These are phyloP conservation scores for Scotopteryx bipunctaria DNA, from an alignment of 2,888 invertebrate species.

Conservation along the genomic window DNA sequence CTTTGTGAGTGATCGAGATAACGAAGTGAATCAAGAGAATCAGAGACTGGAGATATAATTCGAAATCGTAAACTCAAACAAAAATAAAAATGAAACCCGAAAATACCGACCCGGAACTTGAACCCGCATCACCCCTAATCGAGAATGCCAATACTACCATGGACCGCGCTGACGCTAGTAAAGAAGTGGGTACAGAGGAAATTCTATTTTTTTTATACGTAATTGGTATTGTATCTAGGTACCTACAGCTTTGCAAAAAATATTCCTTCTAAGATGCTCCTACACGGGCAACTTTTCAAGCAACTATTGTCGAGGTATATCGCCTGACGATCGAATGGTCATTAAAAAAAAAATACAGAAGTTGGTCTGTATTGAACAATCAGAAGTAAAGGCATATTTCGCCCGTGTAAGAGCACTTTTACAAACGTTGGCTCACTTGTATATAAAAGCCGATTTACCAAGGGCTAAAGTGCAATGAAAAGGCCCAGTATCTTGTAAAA, in stretches of 20 bases:
- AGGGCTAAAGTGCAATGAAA: conserved; percentile 1
- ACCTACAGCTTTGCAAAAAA: not conserved
- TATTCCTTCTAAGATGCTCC: not conserved
- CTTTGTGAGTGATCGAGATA: too few relatives aligned
- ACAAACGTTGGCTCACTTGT: not conserved
- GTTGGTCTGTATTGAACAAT: too few relatives aligned
- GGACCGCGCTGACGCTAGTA: not conserved
- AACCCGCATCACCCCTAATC: not conserved
- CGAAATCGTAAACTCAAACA: too few relatives aligned
- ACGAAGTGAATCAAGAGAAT: too few relatives aligned
- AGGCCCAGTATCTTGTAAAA: not conserved
- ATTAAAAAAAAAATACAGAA: too few relatives aligned
- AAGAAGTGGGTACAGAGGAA: not conserved
- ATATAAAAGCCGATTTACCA: conserved; percentile 2
- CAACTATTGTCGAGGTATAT: not conserved
- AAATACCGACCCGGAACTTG: not conserved
- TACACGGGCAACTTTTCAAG: not conserved
- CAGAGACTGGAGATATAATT: too few relatives aligned
- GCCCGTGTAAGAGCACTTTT: not conserved
- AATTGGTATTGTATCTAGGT: not conserved
- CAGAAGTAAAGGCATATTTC: too few relatives aligned
- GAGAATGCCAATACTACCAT: not conserved
- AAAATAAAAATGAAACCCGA: not conserved
- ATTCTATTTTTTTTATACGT: not conserved
- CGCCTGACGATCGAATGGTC: not conserved